These are phyloP conservation scores for Pseudotriccus pelzelni DNA, from an alignment of 2,797 vertebrate species.

Conservation along the genomic window DNA sequence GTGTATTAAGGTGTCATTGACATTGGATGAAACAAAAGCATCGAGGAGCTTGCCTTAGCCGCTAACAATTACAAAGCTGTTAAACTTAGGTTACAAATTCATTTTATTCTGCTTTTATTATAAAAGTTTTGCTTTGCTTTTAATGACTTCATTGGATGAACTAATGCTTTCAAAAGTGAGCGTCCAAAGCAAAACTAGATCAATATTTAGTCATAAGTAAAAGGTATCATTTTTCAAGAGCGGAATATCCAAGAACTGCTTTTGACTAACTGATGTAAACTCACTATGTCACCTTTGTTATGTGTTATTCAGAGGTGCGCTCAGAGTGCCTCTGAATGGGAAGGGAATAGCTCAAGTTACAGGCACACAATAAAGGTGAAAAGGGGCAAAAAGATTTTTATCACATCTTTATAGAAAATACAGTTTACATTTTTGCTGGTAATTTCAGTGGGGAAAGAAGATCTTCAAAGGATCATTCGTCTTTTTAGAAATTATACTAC, in stretches of 20 bases:
- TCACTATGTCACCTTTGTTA: background rate
- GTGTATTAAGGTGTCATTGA: background rate
- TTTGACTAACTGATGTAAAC: background rate
- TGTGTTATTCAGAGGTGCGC: background rate
- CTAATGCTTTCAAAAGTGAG: background rate
- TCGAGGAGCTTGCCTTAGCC: background rate
- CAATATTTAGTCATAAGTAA: background rate
- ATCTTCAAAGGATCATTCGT: background rate
- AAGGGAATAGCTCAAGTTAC: background rate
- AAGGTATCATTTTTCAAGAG: background rate
- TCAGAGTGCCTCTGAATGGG: background rate
- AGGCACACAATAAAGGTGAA: background rate
- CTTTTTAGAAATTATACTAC: background rate
- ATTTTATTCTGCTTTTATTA: background rate
- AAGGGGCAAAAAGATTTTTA: background rate
- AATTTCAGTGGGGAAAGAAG: background rate
- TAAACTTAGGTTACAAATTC: background rate
- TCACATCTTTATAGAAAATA: background rate
- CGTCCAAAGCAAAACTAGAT: background rate
- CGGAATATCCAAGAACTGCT: background rate
- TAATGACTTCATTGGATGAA: background rate
- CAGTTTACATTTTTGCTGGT: background rate
- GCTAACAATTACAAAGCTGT: background rate
- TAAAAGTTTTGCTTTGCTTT: background rate
- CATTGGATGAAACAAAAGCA: background rate